These are phyloP conservation scores for Passerculus sandwichensis DNA, from an alignment of 2,797 vertebrate species.

Conservation along the genomic window DNA sequence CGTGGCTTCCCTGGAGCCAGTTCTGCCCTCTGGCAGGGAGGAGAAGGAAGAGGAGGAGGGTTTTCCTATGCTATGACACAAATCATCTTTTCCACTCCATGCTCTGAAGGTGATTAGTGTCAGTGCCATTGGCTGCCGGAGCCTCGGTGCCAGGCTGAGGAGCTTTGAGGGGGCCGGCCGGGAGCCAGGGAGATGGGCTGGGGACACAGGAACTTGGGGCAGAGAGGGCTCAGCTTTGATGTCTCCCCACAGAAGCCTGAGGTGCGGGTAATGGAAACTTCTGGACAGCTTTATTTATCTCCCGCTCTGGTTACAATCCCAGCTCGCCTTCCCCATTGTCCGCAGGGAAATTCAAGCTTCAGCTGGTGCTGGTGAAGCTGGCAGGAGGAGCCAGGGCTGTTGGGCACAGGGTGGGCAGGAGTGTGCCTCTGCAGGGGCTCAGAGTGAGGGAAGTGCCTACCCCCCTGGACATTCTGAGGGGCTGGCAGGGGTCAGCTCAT, in stretches of 20 bases:
- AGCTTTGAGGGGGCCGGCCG: not conserved
- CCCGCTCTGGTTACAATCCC: slow-evolving; percentile 40
- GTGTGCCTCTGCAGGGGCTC: not conserved
- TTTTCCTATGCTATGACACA: not conserved
- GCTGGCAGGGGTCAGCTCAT: fast-evolving
- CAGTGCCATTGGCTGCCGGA: fast-evolving
- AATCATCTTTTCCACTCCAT: slow-evolving; percentile 34
- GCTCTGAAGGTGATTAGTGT: not conserved
- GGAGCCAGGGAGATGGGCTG: not conserved
- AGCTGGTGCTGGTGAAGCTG: not conserved
- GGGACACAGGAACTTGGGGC: not conserved
- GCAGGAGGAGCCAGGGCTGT: not conserved
- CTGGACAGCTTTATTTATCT: slow-evolving; percentile 63
- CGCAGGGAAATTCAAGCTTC: slow-evolving; percentile 27
- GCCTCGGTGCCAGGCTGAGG: not conserved
- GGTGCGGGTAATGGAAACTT: slow-evolving; percentile 58
- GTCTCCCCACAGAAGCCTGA: not conserved
- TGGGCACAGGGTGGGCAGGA: not conserved
- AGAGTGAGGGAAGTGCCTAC: not conserved
- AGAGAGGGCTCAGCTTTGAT: not conserved
- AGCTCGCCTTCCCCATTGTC: slow-evolving; percentile 53
- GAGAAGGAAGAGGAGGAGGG: not conserved
- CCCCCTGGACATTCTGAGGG: not conserved
- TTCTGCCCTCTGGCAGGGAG: not conserved
- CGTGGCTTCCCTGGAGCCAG: not conserved